These are phyloP conservation scores for Heptranchias perlo DNA, from an alignment of 2,113 vertebrate species.

Conservation along the genomic window DNA sequence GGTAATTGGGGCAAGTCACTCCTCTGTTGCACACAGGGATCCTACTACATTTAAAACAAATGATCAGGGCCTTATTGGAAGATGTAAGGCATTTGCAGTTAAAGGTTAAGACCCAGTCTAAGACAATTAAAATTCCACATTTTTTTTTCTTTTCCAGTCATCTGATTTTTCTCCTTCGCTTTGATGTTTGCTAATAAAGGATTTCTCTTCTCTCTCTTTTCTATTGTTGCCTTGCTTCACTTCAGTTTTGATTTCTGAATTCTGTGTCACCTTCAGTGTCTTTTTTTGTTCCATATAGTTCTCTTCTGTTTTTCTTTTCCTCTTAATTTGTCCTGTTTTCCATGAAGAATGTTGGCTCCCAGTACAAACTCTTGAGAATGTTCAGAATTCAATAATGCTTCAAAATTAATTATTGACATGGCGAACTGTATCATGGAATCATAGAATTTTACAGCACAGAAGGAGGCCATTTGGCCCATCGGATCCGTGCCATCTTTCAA, in stretches of 20 bases:
- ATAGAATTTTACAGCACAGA: not conserved
- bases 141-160: not conserved
- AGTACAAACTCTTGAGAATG: not conserved
- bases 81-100: not conserved
- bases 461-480: not conserved
- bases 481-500: not conserved
- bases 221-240: not conserved
- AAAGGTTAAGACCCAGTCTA: not conserved
- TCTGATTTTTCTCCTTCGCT: not conserved
- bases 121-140: not conserved
- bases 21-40: not conserved
- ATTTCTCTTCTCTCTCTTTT: not conserved
- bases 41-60: not conserved
- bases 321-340: not conserved
- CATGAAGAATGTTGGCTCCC: not conserved
- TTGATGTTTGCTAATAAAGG: not conserved
- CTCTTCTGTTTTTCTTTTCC: not conserved
- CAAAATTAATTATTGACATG: too few species aligned
- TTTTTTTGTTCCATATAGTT: not conserved
- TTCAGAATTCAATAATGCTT: too few species aligned
- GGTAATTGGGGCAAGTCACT: not conserved
- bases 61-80: not conserved
- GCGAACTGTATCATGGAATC: not conserved
- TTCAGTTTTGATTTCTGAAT: not conserved
- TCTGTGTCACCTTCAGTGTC: not conserved